Evolutionary conservation across 2,113 vertebrate genomes (phyloP), one percentile per base, ranked within the genome.

Genomic region (Amphiprion ocellaris): DNA sequence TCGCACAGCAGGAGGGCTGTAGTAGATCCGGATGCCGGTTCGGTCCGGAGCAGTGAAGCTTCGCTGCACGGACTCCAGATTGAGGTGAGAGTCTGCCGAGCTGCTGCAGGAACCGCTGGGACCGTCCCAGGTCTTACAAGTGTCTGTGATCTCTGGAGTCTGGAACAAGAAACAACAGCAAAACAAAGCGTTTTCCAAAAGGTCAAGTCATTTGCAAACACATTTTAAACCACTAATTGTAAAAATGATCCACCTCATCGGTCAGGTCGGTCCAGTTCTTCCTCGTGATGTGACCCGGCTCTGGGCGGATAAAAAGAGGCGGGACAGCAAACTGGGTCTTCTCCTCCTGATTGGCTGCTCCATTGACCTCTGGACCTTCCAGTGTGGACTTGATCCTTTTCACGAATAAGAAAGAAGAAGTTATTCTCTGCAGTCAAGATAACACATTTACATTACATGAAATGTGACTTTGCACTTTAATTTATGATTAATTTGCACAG

Each of bases 11-110:
- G 97, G 98, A 0, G 98, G 98, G 81, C 98, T 99, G 81, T 99
- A 99, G 92, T 99, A 99, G 83, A 99, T 98, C 1, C 98, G 95
- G 81, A 99, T 99, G 69, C 98, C 97, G 0, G 97, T 99, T 90
- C 97, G 97, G 90, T 99, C 98, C 0, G 98, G 98, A 0, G 98
- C 97, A 0, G 98, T 99, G 91, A 96, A 95, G 93, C 98, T 99
- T 83, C 96, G 96, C 91, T 97, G 97, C 76, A 97, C 96, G 15
- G 94, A 95, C 62, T 95, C 96, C 70, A 95, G 93, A 5, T 93
- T 70, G 0, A 93, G 82, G 17, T 96, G 93, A 0, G 94, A 94
- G 46, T 92, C 91, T 0, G 92, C 90, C 55, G 95, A 78, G 81
- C 90, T 87, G 56, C 89, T 94, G 81, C 87, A 93, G 63, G 94